These are phyloP conservation scores for Argopecten irradians DNA, from an alignment of 1,140 invertebrate species.

Conservation along the genomic window DNA sequence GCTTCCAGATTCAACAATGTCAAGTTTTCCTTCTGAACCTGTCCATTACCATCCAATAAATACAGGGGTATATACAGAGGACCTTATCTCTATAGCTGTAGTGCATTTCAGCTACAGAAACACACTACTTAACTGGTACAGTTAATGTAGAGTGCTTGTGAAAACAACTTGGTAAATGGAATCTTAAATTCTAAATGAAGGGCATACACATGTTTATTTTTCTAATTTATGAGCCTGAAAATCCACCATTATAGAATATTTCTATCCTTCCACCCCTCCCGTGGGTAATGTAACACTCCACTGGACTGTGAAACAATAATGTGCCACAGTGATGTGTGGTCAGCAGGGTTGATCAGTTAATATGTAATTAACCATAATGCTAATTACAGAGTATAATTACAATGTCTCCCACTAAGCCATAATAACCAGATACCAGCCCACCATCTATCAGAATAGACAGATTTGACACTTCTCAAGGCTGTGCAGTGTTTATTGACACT, in stretches of 20 bases:
- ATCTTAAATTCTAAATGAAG: neutral
- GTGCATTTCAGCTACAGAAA: neutral
- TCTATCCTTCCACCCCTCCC: neutral
- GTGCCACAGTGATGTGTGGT: neutral
- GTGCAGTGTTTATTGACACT: neutral
- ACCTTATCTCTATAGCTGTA: neutral
- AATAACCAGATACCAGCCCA: neutral
- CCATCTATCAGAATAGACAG: neutral
- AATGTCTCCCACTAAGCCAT: neutral
- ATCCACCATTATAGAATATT: neutral
- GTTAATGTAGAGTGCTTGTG: neutral
- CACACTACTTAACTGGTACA: neutral
- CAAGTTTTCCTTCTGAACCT: neutral
- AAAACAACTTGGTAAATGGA: neutral
- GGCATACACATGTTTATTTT: neutral
- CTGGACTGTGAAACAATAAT: no score
- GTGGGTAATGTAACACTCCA: neutral
- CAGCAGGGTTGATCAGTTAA: neutral
- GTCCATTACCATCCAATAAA: neutral
- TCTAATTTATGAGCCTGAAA: neutral
- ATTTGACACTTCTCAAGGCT: neutral
- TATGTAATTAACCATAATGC: neutral
- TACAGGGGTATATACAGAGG: neutral
- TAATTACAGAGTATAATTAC: neutral
- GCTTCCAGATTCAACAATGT: neutral